Percentiles rank a stretch among this genome's conserved stretches.
These are phyloP conservation scores for Brachirus orientalis DNA, from an alignment of 2,113 vertebrate species.

Conservation along the genomic window DNA sequence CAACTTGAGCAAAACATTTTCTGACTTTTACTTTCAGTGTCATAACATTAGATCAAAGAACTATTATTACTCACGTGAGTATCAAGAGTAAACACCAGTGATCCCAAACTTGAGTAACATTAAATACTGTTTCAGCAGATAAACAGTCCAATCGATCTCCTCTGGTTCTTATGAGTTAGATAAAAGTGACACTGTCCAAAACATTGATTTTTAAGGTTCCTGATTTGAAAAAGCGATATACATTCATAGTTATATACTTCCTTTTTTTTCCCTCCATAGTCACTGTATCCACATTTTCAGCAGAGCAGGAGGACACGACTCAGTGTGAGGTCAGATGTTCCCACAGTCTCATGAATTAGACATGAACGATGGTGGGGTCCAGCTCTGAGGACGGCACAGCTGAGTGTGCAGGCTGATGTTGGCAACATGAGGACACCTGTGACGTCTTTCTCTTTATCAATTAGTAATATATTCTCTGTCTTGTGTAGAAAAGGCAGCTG, in stretches of 20 bases:
- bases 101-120: no score
- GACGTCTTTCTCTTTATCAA: slow-evolving; percentile 69
- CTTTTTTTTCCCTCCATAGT: background rate
- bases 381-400: slow-evolving; percentile 32
- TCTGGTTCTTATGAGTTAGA: no score
- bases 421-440: slow-evolving; percentile 73
- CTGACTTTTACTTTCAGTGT: no score
- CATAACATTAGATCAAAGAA: no score
- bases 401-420: slow-evolving; percentile 29
- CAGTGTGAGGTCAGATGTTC: slow-evolving; percentile 58
- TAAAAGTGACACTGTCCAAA: no score
- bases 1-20: no score
- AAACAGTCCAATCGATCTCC: no score
- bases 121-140: no score
- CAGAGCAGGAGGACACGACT: background rate
- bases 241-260: background rate
- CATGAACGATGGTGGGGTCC: slow-evolving; percentile 58
- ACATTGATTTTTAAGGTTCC: no score
- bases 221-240: no score
- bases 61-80: no score
- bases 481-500: slow-evolving; percentile 56
- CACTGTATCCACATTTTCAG: background rate
- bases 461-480: slow-evolving; percentile 72
- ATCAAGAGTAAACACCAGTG: no score
- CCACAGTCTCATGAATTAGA: slow-evolving; percentile 65